These are phyloP conservation scores for Callospermophilus lateralis DNA, from an alignment of 2,113 vertebrate genomes.

Conservation along the genomic window DNA sequence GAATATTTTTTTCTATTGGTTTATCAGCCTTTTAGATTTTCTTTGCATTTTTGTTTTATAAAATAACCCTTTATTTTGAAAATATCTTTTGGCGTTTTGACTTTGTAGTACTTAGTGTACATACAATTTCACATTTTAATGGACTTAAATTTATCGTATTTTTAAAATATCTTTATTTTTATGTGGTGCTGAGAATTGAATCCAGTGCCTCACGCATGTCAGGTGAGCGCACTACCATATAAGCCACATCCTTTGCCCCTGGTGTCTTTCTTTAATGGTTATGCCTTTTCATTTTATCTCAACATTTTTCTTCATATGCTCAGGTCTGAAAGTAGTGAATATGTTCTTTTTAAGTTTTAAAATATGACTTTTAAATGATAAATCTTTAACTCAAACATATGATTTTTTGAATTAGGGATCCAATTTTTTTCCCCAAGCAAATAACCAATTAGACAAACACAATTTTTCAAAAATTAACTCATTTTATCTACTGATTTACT, in stretches of 20 bases:
- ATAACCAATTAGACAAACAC: slow-evolving; percentile 34
- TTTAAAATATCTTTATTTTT: neutral
- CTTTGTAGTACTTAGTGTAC: neutral
- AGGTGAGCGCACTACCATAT: no score
- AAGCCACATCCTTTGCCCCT: no score
- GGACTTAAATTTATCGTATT: slow-evolving; percentile 1
- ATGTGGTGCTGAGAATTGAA: no score
- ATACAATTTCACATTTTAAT: neutral
- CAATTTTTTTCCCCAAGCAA: neutral
- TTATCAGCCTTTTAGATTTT: slow-evolving; percentile 29
- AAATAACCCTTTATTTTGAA: neutral
- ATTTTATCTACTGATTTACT: neutral
- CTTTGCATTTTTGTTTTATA: neutral
- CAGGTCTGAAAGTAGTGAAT: slow-evolving; percentile 2
- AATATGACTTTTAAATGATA: slow-evolving; percentile 12
- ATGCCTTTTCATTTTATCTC: neutral
- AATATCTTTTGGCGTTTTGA: neutral
- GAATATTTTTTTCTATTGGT: neutral
- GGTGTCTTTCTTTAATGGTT: no score
- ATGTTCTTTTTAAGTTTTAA: slow-evolving; percentile 12
- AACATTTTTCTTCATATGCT: slow-evolving; percentile 6
- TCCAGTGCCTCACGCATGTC: no score
- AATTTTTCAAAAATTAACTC: slow-evolving; percentile 42
- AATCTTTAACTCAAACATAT: slow-evolving; percentile 23
- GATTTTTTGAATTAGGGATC: neutral